Percentiles rank a stretch among this genome's conserved stretches.
phyloP scores from a whole-genome alignment of 2,113 vertebrate species.

The Microcebus griseorufus region DNA sequence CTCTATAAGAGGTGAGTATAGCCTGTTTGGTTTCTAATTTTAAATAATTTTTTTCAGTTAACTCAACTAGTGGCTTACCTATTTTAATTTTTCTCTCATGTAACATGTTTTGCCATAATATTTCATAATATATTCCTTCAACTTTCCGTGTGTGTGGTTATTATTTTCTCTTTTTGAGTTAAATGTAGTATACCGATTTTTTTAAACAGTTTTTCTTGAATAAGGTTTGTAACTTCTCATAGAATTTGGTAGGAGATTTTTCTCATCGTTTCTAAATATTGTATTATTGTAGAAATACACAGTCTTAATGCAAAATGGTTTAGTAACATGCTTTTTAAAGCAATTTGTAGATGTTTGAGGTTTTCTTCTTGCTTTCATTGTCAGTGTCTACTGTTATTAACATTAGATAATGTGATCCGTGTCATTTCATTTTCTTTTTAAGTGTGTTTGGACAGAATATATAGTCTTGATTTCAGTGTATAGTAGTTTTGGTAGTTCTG shows the following conservation, averaged over 20 bases:
- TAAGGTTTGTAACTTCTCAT: background rate
- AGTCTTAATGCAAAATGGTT: background rate
- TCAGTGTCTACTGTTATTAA: background rate
- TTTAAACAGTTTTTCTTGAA: background rate
- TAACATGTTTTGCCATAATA: background rate
- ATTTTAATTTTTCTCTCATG: background rate
- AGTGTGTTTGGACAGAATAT: background rate
- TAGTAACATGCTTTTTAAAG: constrained; percentile 2
- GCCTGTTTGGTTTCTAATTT: constrained; percentile 18
- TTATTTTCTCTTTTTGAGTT: background rate
- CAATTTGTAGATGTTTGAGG: background rate
- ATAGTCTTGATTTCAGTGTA: background rate
- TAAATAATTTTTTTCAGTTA: background rate
- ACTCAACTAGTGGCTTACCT: background rate
- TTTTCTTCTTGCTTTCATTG: background rate
- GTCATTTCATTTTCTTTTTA: background rate
- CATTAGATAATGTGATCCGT: background rate
- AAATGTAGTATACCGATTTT: background rate
- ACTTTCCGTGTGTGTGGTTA: background rate
- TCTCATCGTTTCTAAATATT: background rate
- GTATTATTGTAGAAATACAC: background rate
- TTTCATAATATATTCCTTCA: background rate
- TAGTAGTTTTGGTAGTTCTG: background rate
- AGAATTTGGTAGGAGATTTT: background rate
- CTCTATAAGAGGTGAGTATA: background rate